phyloP scores from a whole-genome alignment of 2,113 vertebrate species.

The Phasianus colchicus region DNA sequence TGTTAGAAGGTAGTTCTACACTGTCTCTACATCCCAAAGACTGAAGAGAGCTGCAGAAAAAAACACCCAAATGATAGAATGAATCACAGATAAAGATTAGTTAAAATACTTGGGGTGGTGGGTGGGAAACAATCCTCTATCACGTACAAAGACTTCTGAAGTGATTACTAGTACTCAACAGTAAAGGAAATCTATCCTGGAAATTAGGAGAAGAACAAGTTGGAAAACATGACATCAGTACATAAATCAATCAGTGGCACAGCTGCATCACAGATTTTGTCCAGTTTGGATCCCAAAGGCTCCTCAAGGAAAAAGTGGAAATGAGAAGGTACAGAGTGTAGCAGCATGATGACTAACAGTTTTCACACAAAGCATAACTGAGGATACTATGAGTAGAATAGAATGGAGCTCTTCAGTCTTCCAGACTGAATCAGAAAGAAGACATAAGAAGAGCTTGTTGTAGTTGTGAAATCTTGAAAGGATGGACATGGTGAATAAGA shows the following conservation, averaged over 20 bases:
- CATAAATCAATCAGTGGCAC: not conserved
- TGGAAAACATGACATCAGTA: not conserved
- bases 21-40: not conserved
- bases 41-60: not conserved
- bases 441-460: not conserved
- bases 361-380: not conserved
- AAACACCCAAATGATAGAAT: not conserved
- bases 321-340: not conserved
- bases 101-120: not conserved
- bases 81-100: not conserved
- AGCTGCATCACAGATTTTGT: not conserved
- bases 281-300: rapidly evolving
- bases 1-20: not conserved
- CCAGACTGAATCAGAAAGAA: not conserved
- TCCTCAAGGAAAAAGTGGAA: not conserved
- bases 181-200: not conserved
- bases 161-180: not conserved
- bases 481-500: not conserved
- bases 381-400: not conserved
- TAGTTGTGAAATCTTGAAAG: not conserved
- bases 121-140: not conserved
- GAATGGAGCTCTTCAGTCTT: not conserved
- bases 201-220: not conserved
- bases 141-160: not conserved
- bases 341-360: not conserved